phyloP scores from a whole-genome alignment of 2,113 vertebrate genomes.

The Marmota flaviventris region DNA sequence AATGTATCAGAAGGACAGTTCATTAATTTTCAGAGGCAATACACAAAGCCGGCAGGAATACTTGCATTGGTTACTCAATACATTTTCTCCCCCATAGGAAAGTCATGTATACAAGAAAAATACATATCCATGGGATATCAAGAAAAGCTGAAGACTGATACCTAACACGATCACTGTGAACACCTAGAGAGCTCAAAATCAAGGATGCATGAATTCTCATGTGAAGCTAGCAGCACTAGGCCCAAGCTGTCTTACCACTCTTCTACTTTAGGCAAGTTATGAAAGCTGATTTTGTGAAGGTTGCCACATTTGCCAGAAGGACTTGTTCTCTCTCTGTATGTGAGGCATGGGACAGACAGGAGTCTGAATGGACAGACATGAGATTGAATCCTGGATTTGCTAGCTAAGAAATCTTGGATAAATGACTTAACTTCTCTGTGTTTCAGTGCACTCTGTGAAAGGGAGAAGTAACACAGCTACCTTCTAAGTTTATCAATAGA shows the following conservation, averaged over 20 bases:
- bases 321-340: neutral
- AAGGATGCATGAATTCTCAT: neutral
- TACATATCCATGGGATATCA: neutral
- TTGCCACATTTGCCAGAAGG: neutral
- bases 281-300: neutral
- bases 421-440: neutral
- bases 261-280: neutral
- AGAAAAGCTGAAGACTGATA: neutral
- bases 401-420: neutral
- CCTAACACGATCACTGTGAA: neutral
- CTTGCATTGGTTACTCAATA: neutral
- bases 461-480: neutral
- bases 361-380: neutral
- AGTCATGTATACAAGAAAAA: neutral
- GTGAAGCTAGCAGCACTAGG: neutral
- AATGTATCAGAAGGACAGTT: neutral
- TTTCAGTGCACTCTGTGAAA: neutral
- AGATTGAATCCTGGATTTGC: neutral
- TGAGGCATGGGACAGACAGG: neutral
- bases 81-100: neutral
- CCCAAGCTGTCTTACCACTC: neutral
- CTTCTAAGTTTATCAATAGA: neutral
- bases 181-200: neutral
- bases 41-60: neutral
- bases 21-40: neutral